These are phyloP conservation scores for Entosphenus tridentatus DNA, from an alignment of 2,113 vertebrate genomes.

Conservation along the genomic window DNA sequence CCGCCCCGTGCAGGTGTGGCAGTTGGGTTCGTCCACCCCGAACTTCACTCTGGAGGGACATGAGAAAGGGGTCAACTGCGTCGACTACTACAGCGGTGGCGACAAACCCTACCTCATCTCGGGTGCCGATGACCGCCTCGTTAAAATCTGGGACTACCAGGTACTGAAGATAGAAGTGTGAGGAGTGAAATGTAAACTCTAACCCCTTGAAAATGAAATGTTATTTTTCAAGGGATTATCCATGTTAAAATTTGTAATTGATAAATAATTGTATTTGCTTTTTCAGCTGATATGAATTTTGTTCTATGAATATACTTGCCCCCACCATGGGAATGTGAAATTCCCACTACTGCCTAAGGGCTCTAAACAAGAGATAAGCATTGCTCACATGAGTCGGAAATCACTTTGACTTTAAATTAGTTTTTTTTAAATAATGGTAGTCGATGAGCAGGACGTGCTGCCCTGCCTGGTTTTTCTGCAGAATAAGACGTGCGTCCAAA, in stretches of 20 bases:
- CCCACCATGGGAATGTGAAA: too few relatives aligned
- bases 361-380: too few relatives aligned
- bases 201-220: background rate
- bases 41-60: slow-evolving; percentile 97
- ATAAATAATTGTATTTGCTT: too few relatives aligned
- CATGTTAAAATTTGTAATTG: background rate
- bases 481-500: slow-evolving; percentile 98
- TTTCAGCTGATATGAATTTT: too few relatives aligned
- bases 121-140: slow-evolving; percentile 79
- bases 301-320: too few relatives aligned
- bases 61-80: slow-evolving; percentile 93
- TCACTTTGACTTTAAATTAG: too few relatives aligned
- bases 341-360: too few relatives aligned
- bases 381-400: too few relatives aligned
- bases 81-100: slow-evolving; percentile 94
- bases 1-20: slow-evolving; percentile 53
- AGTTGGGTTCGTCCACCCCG: slow-evolving; percentile 87
- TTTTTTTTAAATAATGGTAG: too few relatives aligned
- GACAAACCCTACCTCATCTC: slow-evolving; percentile 97
- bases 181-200: background rate
- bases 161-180: slow-evolving; percentile 18
- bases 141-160: slow-evolving; percentile 99
- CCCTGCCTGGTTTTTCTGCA: slow-evolving; percentile 13
- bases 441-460: too few relatives aligned
- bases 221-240: background rate